These are phyloP conservation scores for Tholera decimalis DNA, from an alignment of 2,888 invertebrate species.

Conservation along the genomic window DNA sequence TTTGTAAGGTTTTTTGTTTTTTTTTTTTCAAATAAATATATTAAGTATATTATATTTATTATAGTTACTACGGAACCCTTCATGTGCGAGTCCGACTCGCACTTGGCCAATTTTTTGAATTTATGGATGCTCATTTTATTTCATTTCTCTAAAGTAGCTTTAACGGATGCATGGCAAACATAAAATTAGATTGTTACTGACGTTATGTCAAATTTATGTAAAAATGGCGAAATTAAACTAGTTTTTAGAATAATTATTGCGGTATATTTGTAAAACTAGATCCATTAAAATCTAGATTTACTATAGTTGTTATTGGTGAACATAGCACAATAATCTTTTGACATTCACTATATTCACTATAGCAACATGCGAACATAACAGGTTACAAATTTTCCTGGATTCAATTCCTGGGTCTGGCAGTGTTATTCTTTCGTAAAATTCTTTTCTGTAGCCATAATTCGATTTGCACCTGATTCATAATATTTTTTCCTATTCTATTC, in stretches of 20 bases:
- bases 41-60: too few relatives aligned
- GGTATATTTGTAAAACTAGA: conserved; percentile 14
- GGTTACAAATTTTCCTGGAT: not conserved
- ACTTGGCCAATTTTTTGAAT: too few relatives aligned
- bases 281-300: conserved; percentile 9
- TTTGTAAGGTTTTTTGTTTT: too few relatives aligned
- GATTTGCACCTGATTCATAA: too few relatives aligned
- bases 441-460: too few relatives aligned
- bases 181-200: conserved; percentile 29
- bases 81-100: too few relatives aligned
- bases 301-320: not conserved
- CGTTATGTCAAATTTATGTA: conserved; percentile 42
- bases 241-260: conserved; percentile 9
- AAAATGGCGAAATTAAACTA: conserved; percentile 31
- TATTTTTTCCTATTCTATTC: too few relatives aligned
- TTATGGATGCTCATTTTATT: conserved; percentile 32
- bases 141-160: conserved; percentile 8
- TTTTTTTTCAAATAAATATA: too few relatives aligned
- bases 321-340: not conserved
- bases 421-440: too few relatives aligned
- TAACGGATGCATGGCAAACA: not conserved
- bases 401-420: not conserved
- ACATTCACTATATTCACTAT: not conserved
- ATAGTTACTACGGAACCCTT: too few relatives aligned
- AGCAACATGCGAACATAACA: not conserved